Percentiles rank a stretch among this genome's conserved stretches.
phyloP scores from a whole-genome alignment of 2,113 vertebrate species.

The Bombycilla garrulus region DNA sequence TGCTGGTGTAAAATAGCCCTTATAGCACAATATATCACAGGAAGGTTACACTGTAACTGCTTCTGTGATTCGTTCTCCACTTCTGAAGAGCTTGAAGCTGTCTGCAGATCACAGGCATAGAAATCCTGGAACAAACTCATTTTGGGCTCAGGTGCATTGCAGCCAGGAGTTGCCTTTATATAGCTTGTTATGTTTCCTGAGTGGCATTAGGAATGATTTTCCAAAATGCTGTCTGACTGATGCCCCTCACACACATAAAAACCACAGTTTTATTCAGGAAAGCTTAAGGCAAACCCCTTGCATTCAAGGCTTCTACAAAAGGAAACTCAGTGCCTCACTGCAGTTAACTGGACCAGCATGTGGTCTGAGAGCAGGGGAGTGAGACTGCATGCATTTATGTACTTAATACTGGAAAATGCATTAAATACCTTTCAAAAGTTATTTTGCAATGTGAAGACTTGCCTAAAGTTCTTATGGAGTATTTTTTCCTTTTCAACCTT shows the following conservation, averaged over 20 bases:
- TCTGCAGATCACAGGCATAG: neutral
- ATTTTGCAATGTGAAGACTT: neutral
- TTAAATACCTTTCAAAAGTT: neutral
- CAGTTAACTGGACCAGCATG: neutral
- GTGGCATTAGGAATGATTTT: neutral
- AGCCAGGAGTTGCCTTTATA: neutral
- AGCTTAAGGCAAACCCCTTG: neutral
- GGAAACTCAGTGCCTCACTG: neutral
- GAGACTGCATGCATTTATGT: neutral
- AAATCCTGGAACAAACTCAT: neutral
- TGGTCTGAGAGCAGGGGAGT: neutral
- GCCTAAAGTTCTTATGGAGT: neutral
- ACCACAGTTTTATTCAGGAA: neutral
- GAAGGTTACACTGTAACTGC: neutral
- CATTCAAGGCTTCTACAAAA: neutral
- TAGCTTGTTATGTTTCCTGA: neutral
- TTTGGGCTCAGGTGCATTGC: neutral
- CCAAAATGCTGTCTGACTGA: neutral
- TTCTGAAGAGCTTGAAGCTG: neutral
- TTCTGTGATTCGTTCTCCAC: neutral
- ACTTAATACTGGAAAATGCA: neutral
- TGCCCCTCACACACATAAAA: neutral
- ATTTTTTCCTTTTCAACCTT: neutral
- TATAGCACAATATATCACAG: neutral
- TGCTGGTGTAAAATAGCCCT: neutral